Percentiles rank a stretch among this genome's conserved stretches.
Evolutionary conservation across 2,888 invertebrate genomes (phyloP).

Genomic region (Sepioteuthis lessoniana): DNA sequence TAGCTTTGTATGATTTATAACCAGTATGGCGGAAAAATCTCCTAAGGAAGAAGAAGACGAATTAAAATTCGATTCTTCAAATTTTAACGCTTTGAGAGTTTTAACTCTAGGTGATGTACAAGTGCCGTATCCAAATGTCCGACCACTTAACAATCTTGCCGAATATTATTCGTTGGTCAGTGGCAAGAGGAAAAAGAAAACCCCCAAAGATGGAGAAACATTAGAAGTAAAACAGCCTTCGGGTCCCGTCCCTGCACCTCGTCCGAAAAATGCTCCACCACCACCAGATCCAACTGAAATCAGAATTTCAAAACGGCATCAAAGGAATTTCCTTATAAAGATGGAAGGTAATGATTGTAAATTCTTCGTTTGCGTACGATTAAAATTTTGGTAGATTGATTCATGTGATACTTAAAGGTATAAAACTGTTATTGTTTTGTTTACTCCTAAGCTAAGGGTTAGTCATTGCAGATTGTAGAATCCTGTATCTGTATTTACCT

Average conservation of each 20-base stretch:
- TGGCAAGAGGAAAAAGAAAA: neutral
- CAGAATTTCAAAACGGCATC: neutral
- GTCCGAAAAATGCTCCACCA: neutral
- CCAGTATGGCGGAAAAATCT: conserved; percentile 51
- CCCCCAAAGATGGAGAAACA: neutral
- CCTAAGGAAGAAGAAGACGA: conserved; percentile 52
- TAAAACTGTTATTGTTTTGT: no score
- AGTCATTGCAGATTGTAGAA: no score
- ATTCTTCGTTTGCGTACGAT: no score
- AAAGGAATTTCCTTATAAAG: neutral
- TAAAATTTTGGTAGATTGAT: no score
- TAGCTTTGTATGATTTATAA: conserved; percentile 61
- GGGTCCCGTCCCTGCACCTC: neutral
- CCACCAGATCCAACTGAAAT: neutral
- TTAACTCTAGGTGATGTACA: conserved; percentile 57
- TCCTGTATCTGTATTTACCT: no score
- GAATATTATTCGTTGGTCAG: conserved; percentile 54
- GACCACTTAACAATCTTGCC: conserved; percentile 62
- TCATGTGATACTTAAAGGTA: no score
- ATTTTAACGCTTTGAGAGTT: conserved; percentile 62
- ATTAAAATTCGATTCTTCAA: conserved; percentile 60
- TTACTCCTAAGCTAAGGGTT: no score
- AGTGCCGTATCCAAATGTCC: conserved; percentile 59
- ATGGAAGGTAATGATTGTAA: neutral
- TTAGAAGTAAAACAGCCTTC: neutral